phyloP scores from a whole-genome alignment of 1,140 invertebrate species.

The Hypothenemus hampei region DNA sequence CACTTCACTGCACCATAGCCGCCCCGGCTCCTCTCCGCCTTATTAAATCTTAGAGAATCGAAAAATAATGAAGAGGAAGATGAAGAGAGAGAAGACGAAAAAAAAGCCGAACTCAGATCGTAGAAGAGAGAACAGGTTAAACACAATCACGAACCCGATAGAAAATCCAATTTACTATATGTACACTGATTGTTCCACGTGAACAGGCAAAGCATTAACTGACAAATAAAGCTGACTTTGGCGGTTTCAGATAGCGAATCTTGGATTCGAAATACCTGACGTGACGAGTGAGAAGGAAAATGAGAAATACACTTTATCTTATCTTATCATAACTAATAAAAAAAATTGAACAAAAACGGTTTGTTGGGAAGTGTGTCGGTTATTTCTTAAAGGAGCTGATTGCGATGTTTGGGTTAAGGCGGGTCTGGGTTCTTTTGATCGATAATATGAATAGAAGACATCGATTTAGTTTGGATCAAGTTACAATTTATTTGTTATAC shows the following conservation, averaged over 20 bases:
- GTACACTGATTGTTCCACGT: constrained; percentile 13
- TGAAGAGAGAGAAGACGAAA: too few relatives aligned
- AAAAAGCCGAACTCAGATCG: not conserved
- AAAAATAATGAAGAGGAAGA: too few relatives aligned
- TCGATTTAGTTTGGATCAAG: too few relatives aligned
- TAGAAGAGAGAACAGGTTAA: constrained; percentile 2
- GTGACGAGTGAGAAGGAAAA: constrained; percentile 7
- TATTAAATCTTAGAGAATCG: constrained; percentile 3
- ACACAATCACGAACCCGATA: constrained; percentile 9
- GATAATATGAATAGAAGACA: too few relatives aligned
- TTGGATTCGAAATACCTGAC: constrained; percentile 8
- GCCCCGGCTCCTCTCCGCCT: not conserved
- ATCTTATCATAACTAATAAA: constrained; percentile 22
- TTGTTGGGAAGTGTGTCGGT: too few relatives aligned
- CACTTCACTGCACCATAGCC: constrained; percentile 10
- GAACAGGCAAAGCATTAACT: constrained; percentile 19
- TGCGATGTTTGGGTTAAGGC: too few relatives aligned
- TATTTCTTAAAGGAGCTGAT: too few relatives aligned
- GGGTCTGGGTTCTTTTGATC: too few relatives aligned
- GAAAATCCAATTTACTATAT: constrained; percentile 13
- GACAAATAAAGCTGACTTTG: constrained; percentile 23
- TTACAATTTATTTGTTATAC: too few relatives aligned
- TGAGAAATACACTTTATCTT: constrained; percentile 8
- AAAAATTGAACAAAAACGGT: too few relatives aligned
- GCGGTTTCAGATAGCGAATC: constrained; percentile 21